These are phyloP conservation scores for Nomada fucata DNA, from an alignment of 2,888 invertebrate species.

Conservation along the genomic window DNA sequence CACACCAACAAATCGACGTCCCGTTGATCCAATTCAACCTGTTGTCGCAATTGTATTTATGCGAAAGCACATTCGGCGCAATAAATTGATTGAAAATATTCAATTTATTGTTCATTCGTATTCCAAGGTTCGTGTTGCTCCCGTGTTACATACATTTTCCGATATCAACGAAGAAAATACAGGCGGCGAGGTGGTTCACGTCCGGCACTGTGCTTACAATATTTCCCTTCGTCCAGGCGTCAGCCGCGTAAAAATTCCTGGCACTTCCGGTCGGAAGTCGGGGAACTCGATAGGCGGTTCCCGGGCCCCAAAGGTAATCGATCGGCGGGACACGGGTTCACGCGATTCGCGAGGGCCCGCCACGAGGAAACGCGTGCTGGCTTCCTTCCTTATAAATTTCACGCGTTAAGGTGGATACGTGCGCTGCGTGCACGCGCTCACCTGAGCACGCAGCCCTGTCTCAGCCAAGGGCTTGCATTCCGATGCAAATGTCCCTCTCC, in stretches of 20 bases:
- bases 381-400: slow-evolving; percentile 63
- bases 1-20: too few species aligned
- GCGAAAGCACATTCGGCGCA: too few species aligned
- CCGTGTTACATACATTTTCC: too few species aligned
- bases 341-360: slow-evolving; percentile 26
- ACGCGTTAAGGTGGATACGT: slow-evolving; percentile 51
- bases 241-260: background rate
- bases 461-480: slow-evolving; percentile 75
- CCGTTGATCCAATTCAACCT: too few species aligned
- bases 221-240: too few species aligned
- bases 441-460: slow-evolving; percentile 52
- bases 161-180: too few species aligned
- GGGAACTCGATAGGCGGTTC: background rate
- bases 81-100: too few species aligned
- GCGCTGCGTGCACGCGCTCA: slow-evolving; percentile 55
- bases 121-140: too few species aligned
- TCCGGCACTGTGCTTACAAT: too few species aligned
- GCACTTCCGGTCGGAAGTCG: slow-evolving; percentile 24
- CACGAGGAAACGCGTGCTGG: slow-evolving; percentile 52
- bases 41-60: too few species aligned
- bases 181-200: too few species aligned
- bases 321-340: slow-evolving; percentile 19
- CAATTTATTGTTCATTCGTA: too few species aligned
- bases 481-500: slow-evolving; percentile 76
- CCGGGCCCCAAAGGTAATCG: background rate